These are phyloP conservation scores for Rhabdomys dilectus DNA, from an alignment of 2,113 vertebrate species.

Conservation along the genomic window DNA sequence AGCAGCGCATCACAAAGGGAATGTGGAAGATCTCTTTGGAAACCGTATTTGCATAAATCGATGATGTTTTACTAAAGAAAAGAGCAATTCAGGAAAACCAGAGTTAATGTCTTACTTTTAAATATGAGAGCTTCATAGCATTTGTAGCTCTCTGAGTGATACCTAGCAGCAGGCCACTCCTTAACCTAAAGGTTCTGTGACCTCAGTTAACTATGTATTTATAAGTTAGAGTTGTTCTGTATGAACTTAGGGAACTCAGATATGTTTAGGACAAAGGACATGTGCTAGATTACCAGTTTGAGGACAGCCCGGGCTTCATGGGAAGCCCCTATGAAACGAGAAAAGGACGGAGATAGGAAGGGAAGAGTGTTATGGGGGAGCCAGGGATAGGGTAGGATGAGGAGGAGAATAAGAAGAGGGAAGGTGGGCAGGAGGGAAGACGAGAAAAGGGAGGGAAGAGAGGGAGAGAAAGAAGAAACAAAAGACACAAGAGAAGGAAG, in stretches of 20 bases:
- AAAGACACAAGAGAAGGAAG: not conserved
- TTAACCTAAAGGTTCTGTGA: slow-evolving; percentile 78
- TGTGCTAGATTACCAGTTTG: too few species aligned
- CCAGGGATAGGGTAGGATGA: not conserved
- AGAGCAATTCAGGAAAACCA: slow-evolving; percentile 64
- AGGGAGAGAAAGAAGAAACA: not conserved
- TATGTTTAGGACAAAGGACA: slow-evolving; percentile 74
- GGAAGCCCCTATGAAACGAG: not conserved
- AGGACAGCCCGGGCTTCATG: not conserved
- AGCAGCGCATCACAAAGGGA: not conserved
- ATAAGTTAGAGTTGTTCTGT: slow-evolving; percentile 74
- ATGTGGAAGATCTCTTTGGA: not conserved
- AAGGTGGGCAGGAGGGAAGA: not conserved
- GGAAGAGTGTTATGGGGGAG: not conserved
- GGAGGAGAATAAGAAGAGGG: not conserved
- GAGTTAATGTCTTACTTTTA: slow-evolving; percentile 59
- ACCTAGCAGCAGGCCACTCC: slow-evolving; percentile 71
- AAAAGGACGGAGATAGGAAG: not conserved
- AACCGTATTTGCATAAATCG: slow-evolving; percentile 64
- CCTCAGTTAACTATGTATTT: slow-evolving; percentile 78
- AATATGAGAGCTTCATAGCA: slow-evolving; percentile 56
- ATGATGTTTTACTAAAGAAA: slow-evolving; percentile 46
- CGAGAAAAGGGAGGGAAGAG: not conserved
- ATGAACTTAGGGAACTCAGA: slow-evolving; percentile 7
- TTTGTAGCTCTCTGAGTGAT: slow-evolving; percentile 76